Percentiles rank a stretch among this genome's conserved stretches.
phyloP scores from a whole-genome alignment of 2,113 vertebrate species.

The Cepphus grylle region DNA sequence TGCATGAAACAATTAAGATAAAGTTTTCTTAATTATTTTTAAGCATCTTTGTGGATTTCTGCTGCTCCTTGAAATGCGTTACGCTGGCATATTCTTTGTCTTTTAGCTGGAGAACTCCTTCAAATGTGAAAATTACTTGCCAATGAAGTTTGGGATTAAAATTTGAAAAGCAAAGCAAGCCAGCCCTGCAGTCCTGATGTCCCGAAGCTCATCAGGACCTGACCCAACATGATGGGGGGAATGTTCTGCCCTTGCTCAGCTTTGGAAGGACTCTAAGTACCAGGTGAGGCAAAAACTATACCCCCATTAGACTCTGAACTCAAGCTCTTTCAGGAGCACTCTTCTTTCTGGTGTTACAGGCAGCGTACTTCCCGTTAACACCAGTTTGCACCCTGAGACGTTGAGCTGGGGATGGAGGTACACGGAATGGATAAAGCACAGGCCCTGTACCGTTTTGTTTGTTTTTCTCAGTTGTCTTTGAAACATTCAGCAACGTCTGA shows the following conservation, averaged over 20 bases:
- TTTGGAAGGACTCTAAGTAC: not conserved
- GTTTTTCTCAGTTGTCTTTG: not conserved
- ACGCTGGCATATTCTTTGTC: not conserved
- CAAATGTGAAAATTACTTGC: not conserved
- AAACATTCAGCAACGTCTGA: not conserved
- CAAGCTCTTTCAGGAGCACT: not conserved
- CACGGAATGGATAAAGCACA: rapidly evolving
- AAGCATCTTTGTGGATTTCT: not conserved
- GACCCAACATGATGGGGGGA: rapidly evolving
- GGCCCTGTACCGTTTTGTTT: not conserved
- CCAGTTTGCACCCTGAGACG: rapidly evolving
- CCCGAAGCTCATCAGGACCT: not conserved
- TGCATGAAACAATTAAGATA: not conserved
- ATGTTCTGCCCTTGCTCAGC: not conserved
- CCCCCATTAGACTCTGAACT: not conserved
- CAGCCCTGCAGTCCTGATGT: not conserved
- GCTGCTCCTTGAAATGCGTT: not conserved
- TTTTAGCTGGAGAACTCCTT: not conserved
- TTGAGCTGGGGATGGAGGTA: not conserved
- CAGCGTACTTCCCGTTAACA: not conserved
- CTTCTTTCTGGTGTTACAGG: not conserved
- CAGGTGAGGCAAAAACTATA: not conserved
- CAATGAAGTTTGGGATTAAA: not conserved
- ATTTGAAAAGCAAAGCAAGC: not conserved
- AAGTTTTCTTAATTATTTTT: not conserved